Percentiles rank a stretch among this genome's conserved stretches.
Evolutionary conservation across 1,140 invertebrate genomes (phyloP).

Genomic region (Mesaphorura yosii): DNA sequence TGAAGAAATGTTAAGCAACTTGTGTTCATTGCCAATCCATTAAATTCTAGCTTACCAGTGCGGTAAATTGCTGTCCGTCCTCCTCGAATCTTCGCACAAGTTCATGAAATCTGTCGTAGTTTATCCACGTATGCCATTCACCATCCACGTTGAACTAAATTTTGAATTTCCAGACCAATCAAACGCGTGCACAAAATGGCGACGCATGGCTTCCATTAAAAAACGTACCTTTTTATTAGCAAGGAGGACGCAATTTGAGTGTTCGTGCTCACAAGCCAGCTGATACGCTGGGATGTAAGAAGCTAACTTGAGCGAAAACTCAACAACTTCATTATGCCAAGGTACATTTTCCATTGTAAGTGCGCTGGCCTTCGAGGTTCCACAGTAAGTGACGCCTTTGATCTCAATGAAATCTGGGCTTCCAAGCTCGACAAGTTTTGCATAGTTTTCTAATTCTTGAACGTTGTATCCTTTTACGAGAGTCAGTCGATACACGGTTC

Average conservation of each 20-base stretch:
- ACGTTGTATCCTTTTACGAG: conserved; percentile 52
- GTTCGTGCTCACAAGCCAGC: conserved; percentile 52
- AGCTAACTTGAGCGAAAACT: conserved; percentile 43
- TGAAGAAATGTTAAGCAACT: neutral
- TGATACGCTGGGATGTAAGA: conserved; percentile 43
- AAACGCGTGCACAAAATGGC: too few species aligned
- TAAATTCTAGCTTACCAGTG: conserved; percentile 32
- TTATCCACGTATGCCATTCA: conserved; percentile 53
- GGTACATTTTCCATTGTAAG: conserved; percentile 56
- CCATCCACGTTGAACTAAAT: conserved; percentile 44
- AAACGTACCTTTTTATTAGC: conserved; percentile 44
- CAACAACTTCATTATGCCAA: conserved; percentile 51
- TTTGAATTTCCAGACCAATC: neutral
- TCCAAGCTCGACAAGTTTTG: conserved; percentile 45
- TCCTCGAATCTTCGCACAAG: conserved; percentile 39
- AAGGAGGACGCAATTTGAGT: conserved; percentile 52
- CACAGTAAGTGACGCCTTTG: conserved; percentile 55
- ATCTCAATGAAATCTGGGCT: conserved; percentile 56
- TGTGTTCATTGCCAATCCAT: neutral
- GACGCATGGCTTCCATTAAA: neutral
- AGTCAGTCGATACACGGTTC: conserved; percentile 53
- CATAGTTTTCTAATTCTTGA: conserved; percentile 50
- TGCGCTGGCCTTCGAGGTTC: conserved; percentile 45
- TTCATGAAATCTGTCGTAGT: conserved; percentile 48
- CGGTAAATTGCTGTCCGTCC: conserved; percentile 40